These are phyloP conservation scores for Odocoileus virginianus DNA, from an alignment of 2,113 vertebrate species.

Conservation along the genomic window DNA sequence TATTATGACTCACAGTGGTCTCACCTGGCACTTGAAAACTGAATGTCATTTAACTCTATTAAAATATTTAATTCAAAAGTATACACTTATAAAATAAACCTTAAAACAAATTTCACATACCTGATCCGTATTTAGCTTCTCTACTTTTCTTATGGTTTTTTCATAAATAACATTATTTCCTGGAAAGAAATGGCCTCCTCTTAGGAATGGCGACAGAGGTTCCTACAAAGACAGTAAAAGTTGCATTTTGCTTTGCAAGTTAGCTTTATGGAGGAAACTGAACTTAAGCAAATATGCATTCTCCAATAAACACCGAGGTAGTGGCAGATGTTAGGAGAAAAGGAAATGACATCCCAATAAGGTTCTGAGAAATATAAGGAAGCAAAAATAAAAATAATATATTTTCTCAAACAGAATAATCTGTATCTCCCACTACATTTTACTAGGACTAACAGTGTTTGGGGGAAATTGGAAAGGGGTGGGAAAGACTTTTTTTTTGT, in stretches of 20 bases:
- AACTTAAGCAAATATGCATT: not conserved
- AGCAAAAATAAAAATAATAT: not conserved
- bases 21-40: not conserved
- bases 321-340: not conserved
- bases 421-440: not conserved
- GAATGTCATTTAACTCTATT: not conserved
- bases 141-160: constrained; percentile 84
- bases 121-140: constrained; percentile 78
- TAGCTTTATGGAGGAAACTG: not conserved
- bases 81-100: not conserved
- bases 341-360: not conserved
- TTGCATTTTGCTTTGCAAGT: not conserved
- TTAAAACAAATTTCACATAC: constrained; percentile 70
- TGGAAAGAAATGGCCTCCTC: constrained; percentile 76
- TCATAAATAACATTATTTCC: constrained; percentile 85
- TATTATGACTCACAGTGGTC: not conserved
- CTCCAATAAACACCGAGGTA: not conserved
- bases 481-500: not conserved
- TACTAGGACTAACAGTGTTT: not conserved
- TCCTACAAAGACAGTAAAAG: constrained; percentile 74
- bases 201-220: constrained; percentile 78
- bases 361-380: not conserved
- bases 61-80: constrained; percentile 42
- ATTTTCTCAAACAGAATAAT: not conserved
- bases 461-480: not conserved